These are phyloP conservation scores for Syrmaticus mikado DNA, from an alignment of 2,113 vertebrate genomes.

Conservation along the genomic window DNA sequence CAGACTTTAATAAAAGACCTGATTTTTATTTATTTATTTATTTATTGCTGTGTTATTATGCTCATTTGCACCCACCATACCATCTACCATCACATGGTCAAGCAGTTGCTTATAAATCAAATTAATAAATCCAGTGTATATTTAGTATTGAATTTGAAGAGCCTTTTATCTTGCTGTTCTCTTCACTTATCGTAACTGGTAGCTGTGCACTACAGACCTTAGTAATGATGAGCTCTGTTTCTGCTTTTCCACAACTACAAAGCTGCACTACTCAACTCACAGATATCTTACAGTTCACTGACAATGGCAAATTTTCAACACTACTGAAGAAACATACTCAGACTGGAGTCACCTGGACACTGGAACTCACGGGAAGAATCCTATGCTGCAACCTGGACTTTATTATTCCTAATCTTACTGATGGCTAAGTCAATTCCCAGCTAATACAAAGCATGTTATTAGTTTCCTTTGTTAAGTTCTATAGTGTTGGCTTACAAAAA, in stretches of 20 bases:
- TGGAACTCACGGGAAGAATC: neutral
- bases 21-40: neutral
- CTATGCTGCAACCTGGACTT: neutral
- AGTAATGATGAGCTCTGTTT: neutral
- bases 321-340: neutral
- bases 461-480: too few species aligned
- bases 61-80: neutral
- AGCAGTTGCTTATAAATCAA: neutral
- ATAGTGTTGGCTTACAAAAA: neutral
- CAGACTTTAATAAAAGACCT: neutral
- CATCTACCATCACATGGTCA: neutral
- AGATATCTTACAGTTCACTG: rapidly evolving
- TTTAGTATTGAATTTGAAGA: neutral
- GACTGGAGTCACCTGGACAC: neutral
- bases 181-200: neutral
- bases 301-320: neutral
- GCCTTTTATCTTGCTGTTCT: neutral
- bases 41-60: neutral
- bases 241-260: neutral
- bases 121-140: neutral
- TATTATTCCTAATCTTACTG: neutral
- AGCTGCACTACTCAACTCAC: neutral
- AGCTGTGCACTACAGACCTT: neutral
- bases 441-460: neutral
- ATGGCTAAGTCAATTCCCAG: neutral